Evolutionary conservation across 1,140 invertebrate genomes (phyloP).

Genomic region (Pissodes strobi): DNA sequence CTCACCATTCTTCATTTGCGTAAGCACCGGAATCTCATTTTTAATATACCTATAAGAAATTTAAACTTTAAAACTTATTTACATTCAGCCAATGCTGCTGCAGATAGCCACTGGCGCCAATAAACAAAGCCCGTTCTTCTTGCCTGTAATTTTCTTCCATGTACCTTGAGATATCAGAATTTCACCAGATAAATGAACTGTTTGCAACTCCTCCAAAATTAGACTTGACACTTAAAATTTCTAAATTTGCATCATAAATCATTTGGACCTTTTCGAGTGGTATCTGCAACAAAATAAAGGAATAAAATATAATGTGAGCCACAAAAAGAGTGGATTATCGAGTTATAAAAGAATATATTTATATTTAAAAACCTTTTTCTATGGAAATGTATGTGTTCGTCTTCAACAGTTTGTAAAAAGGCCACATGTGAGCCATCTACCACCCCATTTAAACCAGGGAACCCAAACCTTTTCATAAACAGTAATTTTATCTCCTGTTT

Average conservation of each 20-base stretch:
- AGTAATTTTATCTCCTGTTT: conserved; percentile 8
- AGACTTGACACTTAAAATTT: conserved; percentile 40
- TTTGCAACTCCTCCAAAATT: conserved; percentile 46
- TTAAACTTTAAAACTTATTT: too few relatives aligned
- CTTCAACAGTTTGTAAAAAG: conserved; percentile 35
- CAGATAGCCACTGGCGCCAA: too few relatives aligned
- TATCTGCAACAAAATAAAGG: too few relatives aligned
- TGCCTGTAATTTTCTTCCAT: too few relatives aligned
- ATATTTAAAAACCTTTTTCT: too few relatives aligned
- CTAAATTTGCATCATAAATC: conserved; percentile 16
- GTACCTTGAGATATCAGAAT: too few relatives aligned
- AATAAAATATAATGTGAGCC: too few relatives aligned
- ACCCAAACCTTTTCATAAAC: background rate
- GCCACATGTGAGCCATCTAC: conserved; percentile 48
- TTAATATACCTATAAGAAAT: conserved; percentile 12
- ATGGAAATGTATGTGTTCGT: conserved; percentile 29
- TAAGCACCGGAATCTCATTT: conserved; percentile 15
- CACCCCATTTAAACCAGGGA: background rate
- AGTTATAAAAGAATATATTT: too few relatives aligned
- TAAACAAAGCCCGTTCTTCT: too few relatives aligned
- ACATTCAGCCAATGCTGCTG: too few relatives aligned
- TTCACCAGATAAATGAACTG: too few relatives aligned
- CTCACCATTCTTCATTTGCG: conserved; percentile 6
- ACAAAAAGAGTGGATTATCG: too few relatives aligned
- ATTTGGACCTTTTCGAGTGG: conserved; percentile 9